Base-by-base conservation (phyloP, 1,140 invertebrate genomes). In the Acromyrmex heyeri region DNA sequence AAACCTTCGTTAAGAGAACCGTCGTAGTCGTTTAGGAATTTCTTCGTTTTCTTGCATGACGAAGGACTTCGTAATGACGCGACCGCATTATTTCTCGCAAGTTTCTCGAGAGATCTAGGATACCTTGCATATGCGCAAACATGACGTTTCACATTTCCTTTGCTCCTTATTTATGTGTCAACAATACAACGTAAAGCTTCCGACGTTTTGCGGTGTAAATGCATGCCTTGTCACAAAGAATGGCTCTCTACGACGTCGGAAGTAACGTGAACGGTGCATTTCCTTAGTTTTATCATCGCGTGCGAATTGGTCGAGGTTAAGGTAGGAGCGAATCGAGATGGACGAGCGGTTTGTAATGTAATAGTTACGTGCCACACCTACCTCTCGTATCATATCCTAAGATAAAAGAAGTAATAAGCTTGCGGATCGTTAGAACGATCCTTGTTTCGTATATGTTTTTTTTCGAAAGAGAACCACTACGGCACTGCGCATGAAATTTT, bases 1-100 rank as follows among this genome's bases (percentile, higher is more conserved):
- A 73, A 83, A 83, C 18, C 69, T 83, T 75, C 79, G 79, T 83
- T 83, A 83, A 70, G 62, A 7, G 55, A 73, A 61, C 62, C 38
- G 55, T 27, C 69, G n/a, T 14, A 38, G 16, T 83, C 55, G 24
- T 75, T 83, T 44, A 55, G 24, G 1, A 44, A 75, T 73, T 30
- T 34, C 53, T 73, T 61, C 69, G 12, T 61, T 82, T 82, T 72
- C 79, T 82, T 48, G 38, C 34, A 24, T 34, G 55, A 61, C 55
- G 53, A 8, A 38, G 64, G 48, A 48, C 38, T 27, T 30, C 24
- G 79, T 73, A 82, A 72, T 57, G 79, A 73, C 79, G 55, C 55
- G 38, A 12, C 57, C 67, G 79, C 64, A 0, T 6, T 16, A 57
- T 59, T 82, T 82, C 79, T 81, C 77, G 64, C 59, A 10, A 65